Evolutionary conservation across 1,140 invertebrate species (phyloP).

Genomic region (Latrodectus geometricus): DNA sequence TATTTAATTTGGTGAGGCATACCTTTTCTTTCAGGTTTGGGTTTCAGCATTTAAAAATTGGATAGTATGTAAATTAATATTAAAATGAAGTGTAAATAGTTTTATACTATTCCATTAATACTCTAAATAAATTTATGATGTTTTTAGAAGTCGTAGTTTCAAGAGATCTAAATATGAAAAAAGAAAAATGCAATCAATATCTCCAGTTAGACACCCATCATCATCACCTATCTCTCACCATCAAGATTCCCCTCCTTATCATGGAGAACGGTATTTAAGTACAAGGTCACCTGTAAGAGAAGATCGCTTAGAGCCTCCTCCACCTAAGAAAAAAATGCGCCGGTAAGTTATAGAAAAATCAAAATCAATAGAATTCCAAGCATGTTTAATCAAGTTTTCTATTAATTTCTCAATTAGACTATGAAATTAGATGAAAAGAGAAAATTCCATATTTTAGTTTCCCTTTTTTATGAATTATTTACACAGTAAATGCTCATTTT

Average conservation of each 20-base stretch:
- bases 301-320: not conserved
- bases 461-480: too few relatives aligned
- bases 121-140: not conserved
- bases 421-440: too few relatives aligned
- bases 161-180: constrained; percentile 44
- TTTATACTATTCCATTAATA: not conserved
- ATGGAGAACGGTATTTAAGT: constrained; percentile 21
- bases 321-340: constrained; percentile 27
- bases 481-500: too few relatives aligned
- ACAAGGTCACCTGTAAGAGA: not conserved
- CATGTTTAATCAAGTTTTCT: too few relatives aligned
- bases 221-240: not conserved
- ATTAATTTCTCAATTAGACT: too few relatives aligned
- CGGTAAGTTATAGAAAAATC: not conserved
- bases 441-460: too few relatives aligned
- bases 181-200: constrained; percentile 14
- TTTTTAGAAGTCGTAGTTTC: constrained; percentile 26
- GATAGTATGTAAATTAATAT: too few relatives aligned
- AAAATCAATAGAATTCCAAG: too few relatives aligned
- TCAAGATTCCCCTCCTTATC: constrained; percentile 1
- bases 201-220: not conserved
- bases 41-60: too few relatives aligned
- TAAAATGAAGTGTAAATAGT: too few relatives aligned
- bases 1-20: too few relatives aligned
- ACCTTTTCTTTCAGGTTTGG: too few relatives aligned